A percentile compares a stretch with the other conserved stretches of the same genome.
Conservation (phyloP, 2,113 vertebrate genomes). For the Gambusia affinis region DNA sequence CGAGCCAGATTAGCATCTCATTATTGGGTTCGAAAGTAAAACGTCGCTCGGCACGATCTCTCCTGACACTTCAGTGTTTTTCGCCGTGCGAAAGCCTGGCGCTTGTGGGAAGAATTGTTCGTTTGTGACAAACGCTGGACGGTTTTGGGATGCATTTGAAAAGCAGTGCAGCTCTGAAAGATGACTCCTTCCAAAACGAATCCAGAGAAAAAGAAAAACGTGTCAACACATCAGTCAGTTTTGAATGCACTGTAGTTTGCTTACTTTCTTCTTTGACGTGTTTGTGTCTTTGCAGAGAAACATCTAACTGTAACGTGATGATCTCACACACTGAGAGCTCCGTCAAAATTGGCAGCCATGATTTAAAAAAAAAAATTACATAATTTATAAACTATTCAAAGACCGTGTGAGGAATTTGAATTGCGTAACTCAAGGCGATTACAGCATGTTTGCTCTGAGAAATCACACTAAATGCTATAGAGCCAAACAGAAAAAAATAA, state of each 20-base stretch:
- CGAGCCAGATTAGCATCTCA: constrained; percentile 60
- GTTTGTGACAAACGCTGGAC: constrained; percentile 26
- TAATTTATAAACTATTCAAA: no score
- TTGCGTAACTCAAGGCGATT: no score
- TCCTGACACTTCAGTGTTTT: constrained; percentile 9
- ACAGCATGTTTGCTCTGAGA: no score
- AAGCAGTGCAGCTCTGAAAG: background rate
- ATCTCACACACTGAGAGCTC: no score
- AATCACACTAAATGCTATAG: no score
- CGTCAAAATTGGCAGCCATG: no score
- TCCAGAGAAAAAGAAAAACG: background rate
- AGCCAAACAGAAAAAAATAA: no score
- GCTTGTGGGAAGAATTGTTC: constrained; percentile 18
- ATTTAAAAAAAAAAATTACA: no score
- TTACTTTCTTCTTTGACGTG: background rate
- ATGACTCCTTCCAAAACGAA: background rate
- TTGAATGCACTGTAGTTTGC: background rate
- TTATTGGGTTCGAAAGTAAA: constrained; percentile 47
- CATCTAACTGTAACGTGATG: no score
- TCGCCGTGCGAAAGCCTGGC: constrained; percentile 3
- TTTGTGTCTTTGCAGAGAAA: no score
- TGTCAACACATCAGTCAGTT: constrained; percentile 13
- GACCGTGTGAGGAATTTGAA: no score
- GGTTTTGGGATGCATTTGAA: constrained; percentile 28
- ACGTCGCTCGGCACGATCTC: constrained; percentile 41